Conservation (phyloP, 2,113 vertebrate species). For the Copsychus sechellarum region DNA sequence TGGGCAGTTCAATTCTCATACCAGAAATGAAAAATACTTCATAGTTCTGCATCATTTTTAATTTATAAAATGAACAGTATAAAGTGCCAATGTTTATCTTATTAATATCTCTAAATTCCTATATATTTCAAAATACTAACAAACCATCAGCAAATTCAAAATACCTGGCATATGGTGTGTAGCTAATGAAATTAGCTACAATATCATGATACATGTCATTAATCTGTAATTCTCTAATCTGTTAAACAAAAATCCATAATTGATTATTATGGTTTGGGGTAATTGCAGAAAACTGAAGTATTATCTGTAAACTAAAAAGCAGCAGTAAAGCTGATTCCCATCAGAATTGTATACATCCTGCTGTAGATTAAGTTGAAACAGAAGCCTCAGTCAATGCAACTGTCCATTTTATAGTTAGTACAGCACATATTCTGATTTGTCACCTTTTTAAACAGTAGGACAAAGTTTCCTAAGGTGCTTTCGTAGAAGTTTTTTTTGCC, state of each 20-base stretch:
- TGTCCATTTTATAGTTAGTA: background rate
- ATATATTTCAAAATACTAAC: background rate
- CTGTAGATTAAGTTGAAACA: background rate
- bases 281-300: background rate
- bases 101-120: background rate
- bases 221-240: background rate
- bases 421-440: background rate
- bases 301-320: background rate
- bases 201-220: background rate
- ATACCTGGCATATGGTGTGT: background rate
- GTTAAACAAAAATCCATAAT: background rate
- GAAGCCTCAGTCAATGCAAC: background rate
- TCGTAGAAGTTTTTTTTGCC: background rate
- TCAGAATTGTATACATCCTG: background rate
- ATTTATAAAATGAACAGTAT: background rate
- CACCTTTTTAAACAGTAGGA: background rate
- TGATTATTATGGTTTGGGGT: background rate
- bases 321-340: background rate
- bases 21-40: background rate
- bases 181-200: background rate
- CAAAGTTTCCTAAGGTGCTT: background rate
- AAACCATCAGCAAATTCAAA: background rate
- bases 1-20: background rate
- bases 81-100: background rate
- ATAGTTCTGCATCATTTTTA: background rate